Percentiles rank a stretch among this genome's conserved stretches.
Evolutionary conservation across 2,113 vertebrate genomes (phyloP).

Genomic region (Tor tambroides): DNA sequence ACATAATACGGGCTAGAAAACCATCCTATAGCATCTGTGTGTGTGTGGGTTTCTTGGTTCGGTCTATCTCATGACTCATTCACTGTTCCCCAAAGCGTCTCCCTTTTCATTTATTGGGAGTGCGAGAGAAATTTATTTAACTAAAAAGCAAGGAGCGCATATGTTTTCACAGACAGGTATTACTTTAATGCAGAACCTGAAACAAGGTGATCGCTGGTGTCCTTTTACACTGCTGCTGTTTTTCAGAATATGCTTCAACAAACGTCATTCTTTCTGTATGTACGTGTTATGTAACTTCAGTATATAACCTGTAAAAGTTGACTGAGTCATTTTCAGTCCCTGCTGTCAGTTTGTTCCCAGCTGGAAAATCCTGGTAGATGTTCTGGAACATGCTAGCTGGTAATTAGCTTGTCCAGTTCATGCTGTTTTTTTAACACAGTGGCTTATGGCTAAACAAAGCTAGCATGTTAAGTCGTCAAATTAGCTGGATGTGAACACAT

Average conservation of each 20-base stretch:
- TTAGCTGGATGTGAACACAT: neutral
- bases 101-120: conserved; percentile 43
- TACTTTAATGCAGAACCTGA: neutral
- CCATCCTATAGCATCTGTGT: neutral
- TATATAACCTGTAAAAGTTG: neutral
- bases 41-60: conserved; percentile 17
- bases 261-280: neutral
- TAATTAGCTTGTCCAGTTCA: neutral
- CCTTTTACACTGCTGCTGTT: neutral
- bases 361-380: conserved; percentile 7
- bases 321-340: neutral
- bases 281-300: neutral
- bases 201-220: neutral
- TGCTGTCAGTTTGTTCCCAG: neutral
- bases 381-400: neutral
- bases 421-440: neutral
- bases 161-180: conserved; percentile 37
- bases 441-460: neutral
- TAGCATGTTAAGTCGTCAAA: neutral
- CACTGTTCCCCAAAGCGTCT: conserved; percentile 27
- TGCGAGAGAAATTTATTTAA: conserved; percentile 14
- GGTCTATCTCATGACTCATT: conserved; percentile 37
- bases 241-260: conserved; percentile 4
- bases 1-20: neutral
- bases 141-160: neutral